A percentile compares a stretch with the other conserved stretches of the same genome.
phyloP scores from a whole-genome alignment of 1,140 invertebrate species.

The Pteromalus puparum region DNA sequence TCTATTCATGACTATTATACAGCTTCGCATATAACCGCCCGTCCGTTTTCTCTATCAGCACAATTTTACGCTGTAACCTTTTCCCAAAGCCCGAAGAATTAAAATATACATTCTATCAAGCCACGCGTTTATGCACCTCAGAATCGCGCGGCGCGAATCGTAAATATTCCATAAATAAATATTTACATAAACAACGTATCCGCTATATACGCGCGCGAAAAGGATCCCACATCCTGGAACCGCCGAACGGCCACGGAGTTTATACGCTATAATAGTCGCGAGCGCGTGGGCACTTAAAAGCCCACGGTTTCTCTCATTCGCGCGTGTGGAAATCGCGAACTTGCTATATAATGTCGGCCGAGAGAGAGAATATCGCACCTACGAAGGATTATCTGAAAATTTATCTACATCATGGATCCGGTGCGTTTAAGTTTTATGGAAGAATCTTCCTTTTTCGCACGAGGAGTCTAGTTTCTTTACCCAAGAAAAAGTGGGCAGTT shows the following conservation, averaged over 20 bases:
- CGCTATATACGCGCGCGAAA: background rate
- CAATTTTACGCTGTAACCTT: background rate
- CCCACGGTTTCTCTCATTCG: conserved; percentile 42
- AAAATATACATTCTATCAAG: background rate
- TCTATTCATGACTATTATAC: background rate
- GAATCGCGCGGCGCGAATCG: background rate
- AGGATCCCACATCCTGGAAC: conserved; percentile 4
- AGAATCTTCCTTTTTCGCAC: background rate
- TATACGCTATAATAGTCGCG: conserved; percentile 29
- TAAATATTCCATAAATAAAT: conserved; percentile 13
- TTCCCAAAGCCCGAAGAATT: background rate
- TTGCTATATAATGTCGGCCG: background rate
- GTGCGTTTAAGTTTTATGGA: background rate
- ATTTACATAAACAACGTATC: conserved; percentile 35
- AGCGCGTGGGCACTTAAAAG: conserved; percentile 43
- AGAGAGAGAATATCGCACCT: conserved; percentile 22
- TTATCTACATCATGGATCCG: conserved; percentile 34
- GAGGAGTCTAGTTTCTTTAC: background rate
- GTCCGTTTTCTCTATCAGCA: background rate
- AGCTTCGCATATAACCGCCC: background rate
- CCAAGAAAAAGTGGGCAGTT: background rate
- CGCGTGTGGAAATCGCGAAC: conserved; percentile 7
- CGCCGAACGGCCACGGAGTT: background rate
- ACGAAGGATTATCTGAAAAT: conserved; percentile 44
- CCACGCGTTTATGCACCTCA: background rate